Percentiles rank a stretch among this genome's conserved stretches.
These are phyloP conservation scores for Sympetrum striolatum DNA, from an alignment of 2,888 invertebrate species.

Conservation along the genomic window DNA sequence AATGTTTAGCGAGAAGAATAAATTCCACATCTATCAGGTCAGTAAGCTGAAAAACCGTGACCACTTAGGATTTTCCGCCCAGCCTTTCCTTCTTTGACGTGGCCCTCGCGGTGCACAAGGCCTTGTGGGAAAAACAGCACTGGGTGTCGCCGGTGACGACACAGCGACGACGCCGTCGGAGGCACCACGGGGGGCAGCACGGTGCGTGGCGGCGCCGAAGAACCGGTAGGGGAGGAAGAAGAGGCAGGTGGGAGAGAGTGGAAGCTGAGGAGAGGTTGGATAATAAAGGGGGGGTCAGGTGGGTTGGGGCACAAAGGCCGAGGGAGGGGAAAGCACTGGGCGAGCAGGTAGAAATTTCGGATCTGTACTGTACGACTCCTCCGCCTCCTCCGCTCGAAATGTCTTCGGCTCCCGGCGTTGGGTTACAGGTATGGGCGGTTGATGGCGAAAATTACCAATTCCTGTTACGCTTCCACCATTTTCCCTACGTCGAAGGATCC, in stretches of 20 bases:
- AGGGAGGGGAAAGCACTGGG: background rate
- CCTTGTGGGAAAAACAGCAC: background rate
- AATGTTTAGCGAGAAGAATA: no score
- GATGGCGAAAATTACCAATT: background rate
- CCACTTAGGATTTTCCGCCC: background rate
- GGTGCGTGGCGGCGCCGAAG: background rate
- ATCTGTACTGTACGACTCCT: constrained; percentile 1
- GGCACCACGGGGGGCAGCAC: constrained; percentile 1
- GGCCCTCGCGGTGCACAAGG: background rate
- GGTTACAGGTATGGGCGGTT: background rate
- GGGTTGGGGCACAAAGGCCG: background rate
- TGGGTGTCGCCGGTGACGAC: background rate
- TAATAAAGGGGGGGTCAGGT: background rate
- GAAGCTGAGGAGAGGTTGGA: background rate
- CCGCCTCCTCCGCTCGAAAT: background rate
- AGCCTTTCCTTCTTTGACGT: background rate
- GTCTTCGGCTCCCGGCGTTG: background rate
- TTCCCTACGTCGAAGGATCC: background rate
- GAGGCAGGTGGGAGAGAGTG: background rate
- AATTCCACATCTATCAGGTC: no score
- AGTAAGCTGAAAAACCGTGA: background rate
- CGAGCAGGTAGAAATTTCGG: constrained; percentile 28
- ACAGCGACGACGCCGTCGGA: constrained; percentile 1
- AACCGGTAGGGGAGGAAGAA: background rate
- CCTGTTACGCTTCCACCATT: background rate